phyloP scores from a whole-genome alignment of 1,140 invertebrate genomes.

The Trinorchestia longiramus region DNA sequence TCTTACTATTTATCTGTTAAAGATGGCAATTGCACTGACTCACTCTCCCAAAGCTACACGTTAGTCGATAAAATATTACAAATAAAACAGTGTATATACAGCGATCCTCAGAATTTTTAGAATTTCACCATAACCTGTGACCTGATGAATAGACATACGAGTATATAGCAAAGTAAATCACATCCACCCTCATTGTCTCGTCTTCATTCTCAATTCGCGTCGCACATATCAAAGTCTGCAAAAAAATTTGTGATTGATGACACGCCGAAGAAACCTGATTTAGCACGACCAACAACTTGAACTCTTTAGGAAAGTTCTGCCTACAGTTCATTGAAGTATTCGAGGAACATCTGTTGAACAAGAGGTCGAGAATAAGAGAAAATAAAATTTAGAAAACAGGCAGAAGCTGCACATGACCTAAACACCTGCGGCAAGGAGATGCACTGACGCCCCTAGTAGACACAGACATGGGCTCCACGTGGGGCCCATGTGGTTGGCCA shows the following conservation, averaged over 20 bases:
- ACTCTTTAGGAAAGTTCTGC: not conserved
- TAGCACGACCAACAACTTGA: not conserved
- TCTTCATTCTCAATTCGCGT: not conserved
- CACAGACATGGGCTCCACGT: no score
- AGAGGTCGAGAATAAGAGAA: not conserved
- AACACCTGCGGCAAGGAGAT: not conserved
- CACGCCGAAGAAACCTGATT: not conserved
- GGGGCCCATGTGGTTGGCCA: no score
- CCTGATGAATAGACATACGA: not conserved
- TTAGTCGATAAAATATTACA: no score
- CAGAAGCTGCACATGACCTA: not conserved
- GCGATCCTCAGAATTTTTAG: no score
- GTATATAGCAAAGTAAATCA: not conserved
- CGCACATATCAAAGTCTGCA: not conserved
- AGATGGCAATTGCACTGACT: no score
- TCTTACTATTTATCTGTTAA: no score
- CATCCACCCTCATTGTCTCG: not conserved
- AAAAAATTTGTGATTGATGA: not conserved
- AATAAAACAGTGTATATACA: no score
- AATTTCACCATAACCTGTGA: not conserved
- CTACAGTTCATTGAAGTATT: not conserved
- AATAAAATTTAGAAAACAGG: not conserved
- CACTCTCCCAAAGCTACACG: no score
- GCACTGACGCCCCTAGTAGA: no score
- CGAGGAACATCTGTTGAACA: not conserved